These are phyloP conservation scores for Hirudo medicinalis DNA, from an alignment of 1,140 invertebrate species.

Conservation along the genomic window DNA sequence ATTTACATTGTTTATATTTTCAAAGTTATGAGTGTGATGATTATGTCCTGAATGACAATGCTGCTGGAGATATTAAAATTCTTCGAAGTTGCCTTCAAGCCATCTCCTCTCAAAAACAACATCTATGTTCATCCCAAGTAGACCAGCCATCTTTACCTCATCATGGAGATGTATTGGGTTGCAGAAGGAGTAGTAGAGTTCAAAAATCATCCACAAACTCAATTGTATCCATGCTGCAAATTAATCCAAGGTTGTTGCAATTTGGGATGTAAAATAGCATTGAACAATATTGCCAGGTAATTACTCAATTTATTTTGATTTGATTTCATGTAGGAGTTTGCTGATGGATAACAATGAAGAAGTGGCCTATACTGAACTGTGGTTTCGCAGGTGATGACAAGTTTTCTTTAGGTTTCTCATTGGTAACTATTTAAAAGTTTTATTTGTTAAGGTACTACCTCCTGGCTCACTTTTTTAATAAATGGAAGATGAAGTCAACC, in stretches of 20 bases:
- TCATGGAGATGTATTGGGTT: background rate
- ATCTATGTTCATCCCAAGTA: background rate
- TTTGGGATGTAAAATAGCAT: background rate
- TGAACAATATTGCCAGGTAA: background rate
- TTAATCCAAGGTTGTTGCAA: constrained; percentile 1
- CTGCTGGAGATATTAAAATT: constrained; percentile 30
- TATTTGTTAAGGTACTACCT: constrained; percentile 25
- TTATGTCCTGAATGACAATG: constrained; percentile 35
- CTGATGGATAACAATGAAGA: constrained; percentile 13
- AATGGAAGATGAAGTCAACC: constrained; percentile 23
- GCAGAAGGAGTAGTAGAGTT: constrained; percentile 14
- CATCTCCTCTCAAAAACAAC: constrained; percentile 29
- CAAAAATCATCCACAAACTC: constrained; percentile 10
- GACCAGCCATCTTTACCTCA: background rate
- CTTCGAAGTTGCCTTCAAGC: constrained; percentile 31
- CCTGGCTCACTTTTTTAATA: constrained; percentile 24
- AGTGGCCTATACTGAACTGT: constrained; percentile 16
- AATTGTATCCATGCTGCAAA: constrained; percentile 7
- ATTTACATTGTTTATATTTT: constrained; percentile 1
- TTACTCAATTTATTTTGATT: background rate
- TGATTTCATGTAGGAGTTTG: background rate
- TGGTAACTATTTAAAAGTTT: background rate
- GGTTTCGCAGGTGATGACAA: constrained; percentile 18
- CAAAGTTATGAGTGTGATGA: constrained; percentile 37
- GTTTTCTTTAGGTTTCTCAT: no score